A percentile compares a stretch with the other conserved stretches of the same genome.
Conservation (phyloP, 1,140 invertebrate genomes). For the Drosophila nebulosa region DNA sequence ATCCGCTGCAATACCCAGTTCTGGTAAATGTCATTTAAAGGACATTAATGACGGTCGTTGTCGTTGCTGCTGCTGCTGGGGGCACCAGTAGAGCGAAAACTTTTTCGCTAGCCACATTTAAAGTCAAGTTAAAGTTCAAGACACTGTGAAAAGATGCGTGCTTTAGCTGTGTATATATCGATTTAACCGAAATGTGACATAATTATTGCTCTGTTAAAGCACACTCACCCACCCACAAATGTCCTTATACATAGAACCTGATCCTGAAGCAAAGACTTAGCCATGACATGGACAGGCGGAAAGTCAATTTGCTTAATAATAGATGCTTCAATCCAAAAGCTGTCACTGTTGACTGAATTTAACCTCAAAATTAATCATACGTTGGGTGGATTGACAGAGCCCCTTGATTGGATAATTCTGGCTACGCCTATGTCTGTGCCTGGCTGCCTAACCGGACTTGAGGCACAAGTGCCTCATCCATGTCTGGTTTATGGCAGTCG, state of each 20-base stretch:
- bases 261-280: conserved; percentile 25
- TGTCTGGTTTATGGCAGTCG: conserved; percentile 58
- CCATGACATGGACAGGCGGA: conserved; percentile 7
- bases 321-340: too few relatives aligned
- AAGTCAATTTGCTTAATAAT: neutral
- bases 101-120: conserved; percentile 47
- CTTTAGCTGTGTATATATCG: conserved; percentile 59
- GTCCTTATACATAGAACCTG: conserved; percentile 2
- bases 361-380: neutral
- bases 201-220: conserved; percentile 66
- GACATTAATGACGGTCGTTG: conserved; percentile 63
- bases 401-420: neutral
- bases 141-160: conserved; percentile 53
- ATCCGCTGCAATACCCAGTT: conserved; percentile 58
- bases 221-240: conserved; percentile 19
- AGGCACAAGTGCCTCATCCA: conserved; percentile 32
- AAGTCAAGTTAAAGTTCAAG: conserved; percentile 78
- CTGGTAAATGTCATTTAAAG: conserved; percentile 75
- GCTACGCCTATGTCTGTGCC: conserved; percentile 18
- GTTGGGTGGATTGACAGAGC: neutral
- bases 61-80: conserved; percentile 1
- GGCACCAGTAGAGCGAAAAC: conserved; percentile 23
- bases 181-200: conserved; percentile 69
- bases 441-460: conserved; percentile 48
- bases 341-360: neutral